Base-by-base conservation (phyloP, 2,113 vertebrate species). In the Sander vitreus region DNA sequence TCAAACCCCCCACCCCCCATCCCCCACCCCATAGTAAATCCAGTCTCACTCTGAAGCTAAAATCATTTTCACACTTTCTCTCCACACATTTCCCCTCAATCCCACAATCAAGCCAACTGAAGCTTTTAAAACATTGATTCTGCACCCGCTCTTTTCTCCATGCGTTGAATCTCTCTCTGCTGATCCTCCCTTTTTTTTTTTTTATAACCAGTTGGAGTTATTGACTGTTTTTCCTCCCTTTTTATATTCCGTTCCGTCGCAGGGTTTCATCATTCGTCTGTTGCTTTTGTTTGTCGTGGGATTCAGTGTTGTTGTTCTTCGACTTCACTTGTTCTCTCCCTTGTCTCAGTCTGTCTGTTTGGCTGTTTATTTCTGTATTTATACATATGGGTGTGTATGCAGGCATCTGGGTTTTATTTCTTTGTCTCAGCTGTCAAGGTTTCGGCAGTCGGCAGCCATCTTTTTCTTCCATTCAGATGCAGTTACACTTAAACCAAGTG, bases 361-460 rank as follows among this genome's bases (percentile, higher is more conserved):
- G 66, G 16, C 39, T 80, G 33, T 51, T 76, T 79, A 62, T 74
- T 60, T 77, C 47, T 76, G 33, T 45, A 18, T 81, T 47, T 48
- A 18, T 62, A 8, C 25, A 14, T 67, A 36, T n/a, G n/a, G 64
- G 72, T 73, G 57, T 68, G 62, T 48, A 7, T 50, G 66, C 33
- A 55, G n/a, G 66, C 58, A 6, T 78, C 62, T 59, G 13, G 76
- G 69, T 63, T 36, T 81, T 73, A 79, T 67, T 73, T 66, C 63
- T 84, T 76, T 81, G 85, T 90, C 69, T 85, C 70, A 70, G 80
- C 79, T 67, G 67, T 79, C 78, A 55, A 68, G 4, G 64, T 64
- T 72, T 73, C 80, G 68, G 70, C 75, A 80, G 65, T 55, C 43
- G 9, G 69, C 51, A 75, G 80, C 81, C 76, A 81, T 86, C 50